These are phyloP conservation scores for Nasua narica DNA, from an alignment of 2,797 vertebrate species.

Conservation along the genomic window DNA sequence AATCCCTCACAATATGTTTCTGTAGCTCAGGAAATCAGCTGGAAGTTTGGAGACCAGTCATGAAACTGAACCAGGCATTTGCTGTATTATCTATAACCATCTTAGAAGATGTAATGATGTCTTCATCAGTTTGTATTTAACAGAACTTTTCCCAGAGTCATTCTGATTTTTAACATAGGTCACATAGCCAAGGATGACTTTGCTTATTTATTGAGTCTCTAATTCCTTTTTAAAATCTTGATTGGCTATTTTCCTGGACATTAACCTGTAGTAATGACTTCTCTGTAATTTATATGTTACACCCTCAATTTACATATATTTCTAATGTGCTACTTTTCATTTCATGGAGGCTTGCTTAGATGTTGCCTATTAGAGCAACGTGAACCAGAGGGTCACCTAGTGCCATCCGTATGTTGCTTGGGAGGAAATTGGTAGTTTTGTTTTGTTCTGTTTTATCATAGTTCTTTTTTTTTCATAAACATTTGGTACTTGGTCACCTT, in stretches of 20 bases:
- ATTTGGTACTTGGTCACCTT: slow-evolving; percentile 39
- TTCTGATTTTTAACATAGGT: slow-evolving; percentile 36
- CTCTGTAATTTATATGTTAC: slow-evolving; percentile 55
- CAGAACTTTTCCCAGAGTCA: not conserved
- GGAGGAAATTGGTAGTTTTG: not conserved
- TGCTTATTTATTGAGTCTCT: slow-evolving; percentile 41
- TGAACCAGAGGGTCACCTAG: not conserved
- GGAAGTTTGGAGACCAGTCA: not conserved
- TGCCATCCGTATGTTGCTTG: not conserved
- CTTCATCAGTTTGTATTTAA: not conserved
- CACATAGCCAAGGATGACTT: not conserved
- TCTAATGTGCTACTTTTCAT: not conserved
- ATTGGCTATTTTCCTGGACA: slow-evolving; percentile 48
- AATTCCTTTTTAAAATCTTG: slow-evolving; percentile 42
- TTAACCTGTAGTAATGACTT: slow-evolving; percentile 58
- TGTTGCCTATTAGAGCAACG: slow-evolving; percentile 4
- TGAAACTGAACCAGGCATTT: not conserved
- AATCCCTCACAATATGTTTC: not conserved
- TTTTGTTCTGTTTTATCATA: not conserved
- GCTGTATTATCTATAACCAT: not conserved
- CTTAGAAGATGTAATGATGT: not conserved
- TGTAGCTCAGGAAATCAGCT: not conserved
- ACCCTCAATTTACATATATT: slow-evolving; percentile 39
- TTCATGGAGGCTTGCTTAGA: slow-evolving; percentile 22
- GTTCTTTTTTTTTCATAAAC: slow-evolving; percentile 38